Conservation (phyloP, 2,113 vertebrate species). For the Zapornia atra region DNA sequence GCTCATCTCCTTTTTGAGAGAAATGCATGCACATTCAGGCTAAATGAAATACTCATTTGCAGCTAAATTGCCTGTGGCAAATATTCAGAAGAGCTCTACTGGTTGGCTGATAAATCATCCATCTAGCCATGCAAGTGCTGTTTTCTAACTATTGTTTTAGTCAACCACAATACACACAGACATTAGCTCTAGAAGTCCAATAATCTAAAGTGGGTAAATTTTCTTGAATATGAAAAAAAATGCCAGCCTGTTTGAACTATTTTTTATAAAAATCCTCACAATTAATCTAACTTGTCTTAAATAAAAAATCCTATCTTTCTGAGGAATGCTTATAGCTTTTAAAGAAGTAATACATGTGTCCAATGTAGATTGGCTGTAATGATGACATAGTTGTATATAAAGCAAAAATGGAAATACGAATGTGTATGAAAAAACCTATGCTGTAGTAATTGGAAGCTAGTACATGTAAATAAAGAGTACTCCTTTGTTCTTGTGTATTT, state of each 20-base stretch:
- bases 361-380: not conserved
- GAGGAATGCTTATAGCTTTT: not conserved
- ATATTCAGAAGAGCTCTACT: not conserved
- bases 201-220: not conserved
- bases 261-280: not conserved
- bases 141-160: not conserved
- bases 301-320: not conserved
- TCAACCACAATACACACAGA: not conserved
- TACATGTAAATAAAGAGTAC: not conserved
- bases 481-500: not conserved
- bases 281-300: not conserved
- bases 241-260: not conserved
- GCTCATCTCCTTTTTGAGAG: not conserved
- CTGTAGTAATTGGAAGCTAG: not conserved
- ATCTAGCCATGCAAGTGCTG: not conserved
- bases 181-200: not conserved
- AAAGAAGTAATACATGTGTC: not conserved
- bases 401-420: not conserved
- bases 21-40: not conserved
- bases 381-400: not conserved
- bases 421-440: not conserved
- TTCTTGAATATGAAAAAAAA: not conserved
- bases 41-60: slow-evolving; percentile 16
- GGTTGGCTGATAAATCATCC: not conserved
- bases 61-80: slow-evolving; percentile 7